Evolutionary conservation across 1,140 invertebrate genomes (phyloP), one percentile per base, ranked within the genome.

Genomic region (Microplitis mediator): DNA sequence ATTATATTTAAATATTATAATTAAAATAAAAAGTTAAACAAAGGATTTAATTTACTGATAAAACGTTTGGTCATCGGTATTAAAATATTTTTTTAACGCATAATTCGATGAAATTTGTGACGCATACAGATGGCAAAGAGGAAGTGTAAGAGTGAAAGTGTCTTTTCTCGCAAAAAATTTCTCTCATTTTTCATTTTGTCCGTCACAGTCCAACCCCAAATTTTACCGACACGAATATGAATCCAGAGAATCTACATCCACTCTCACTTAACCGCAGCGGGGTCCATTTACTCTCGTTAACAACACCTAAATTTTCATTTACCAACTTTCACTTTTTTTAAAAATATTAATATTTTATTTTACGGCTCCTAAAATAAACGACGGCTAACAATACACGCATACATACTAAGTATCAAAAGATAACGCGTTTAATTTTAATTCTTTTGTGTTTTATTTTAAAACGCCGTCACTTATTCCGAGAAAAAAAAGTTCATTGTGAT

Each of bases 401-500:
- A 45, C 11, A 6, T 45, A 45, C 11, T 11, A 11, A 45, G 39
- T 45, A 11, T 45, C 39, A 6, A 45, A 45, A 45, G 39, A 8
- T 61, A 45, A 32, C 36, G 6, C 14, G 11, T 4, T 63, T 16
- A 35, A 74, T 74, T 67, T 71, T 45, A 45, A 45, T 45, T 45
- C 39, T 45, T 45, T 45, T 45, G 39, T 6, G 39, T 45, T 45
- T 45, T 45, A 45, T 45, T 45, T 45, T 9, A 45, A 45, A 45
- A 6, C 39, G 11, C 39, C 39, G 39, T 45, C 39, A 45, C 8
- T 45, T 45, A 6, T 45, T 45, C 39, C 39, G 39, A 45, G 39
- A 45, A 45, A 45, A 31, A 23, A 65, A 31, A 34, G 61, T 77
- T 85, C 82, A 84, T 84, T 84, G 80, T 78, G 71, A 85, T 85